Percentiles rank a stretch among this genome's conserved stretches.
Evolutionary conservation across 1,140 invertebrate species (phyloP).

Genomic region (Tenebrio molitor): DNA sequence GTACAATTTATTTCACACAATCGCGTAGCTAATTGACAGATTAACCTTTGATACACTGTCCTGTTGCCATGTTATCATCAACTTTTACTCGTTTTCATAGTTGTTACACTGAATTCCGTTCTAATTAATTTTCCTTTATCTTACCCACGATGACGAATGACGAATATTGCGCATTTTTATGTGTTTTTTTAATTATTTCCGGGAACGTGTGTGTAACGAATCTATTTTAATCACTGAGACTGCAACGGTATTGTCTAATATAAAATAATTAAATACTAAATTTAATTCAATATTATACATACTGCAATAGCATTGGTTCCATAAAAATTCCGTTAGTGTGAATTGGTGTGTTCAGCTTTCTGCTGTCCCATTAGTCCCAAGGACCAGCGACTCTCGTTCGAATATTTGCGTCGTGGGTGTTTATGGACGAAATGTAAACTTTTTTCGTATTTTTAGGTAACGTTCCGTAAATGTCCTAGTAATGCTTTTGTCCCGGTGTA

Average conservation of each 20-base stretch:
- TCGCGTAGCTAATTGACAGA: constrained; percentile 13
- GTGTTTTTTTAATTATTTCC: too few species aligned
- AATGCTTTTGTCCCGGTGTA: constrained; percentile 5
- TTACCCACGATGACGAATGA: too few species aligned
- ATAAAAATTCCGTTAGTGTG: neutral
- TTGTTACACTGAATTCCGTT: too few species aligned
- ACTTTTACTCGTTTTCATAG: neutral
- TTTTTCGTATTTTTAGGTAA: constrained; percentile 17
- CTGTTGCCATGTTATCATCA: neutral
- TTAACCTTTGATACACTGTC: constrained; percentile 29
- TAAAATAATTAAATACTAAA: neutral
- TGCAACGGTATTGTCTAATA: neutral
- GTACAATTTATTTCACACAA: neutral
- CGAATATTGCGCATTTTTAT: too few species aligned
- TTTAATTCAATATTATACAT: too few species aligned
- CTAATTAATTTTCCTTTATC: too few species aligned
- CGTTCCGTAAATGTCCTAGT: neutral
- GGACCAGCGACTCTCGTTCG: too few species aligned
- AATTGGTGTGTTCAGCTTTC: too few species aligned
- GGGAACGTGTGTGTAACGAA: too few species aligned
- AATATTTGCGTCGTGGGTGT: constrained; percentile 27
- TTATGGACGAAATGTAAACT: constrained; percentile 6
- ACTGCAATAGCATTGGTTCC: too few species aligned
- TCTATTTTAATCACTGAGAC: too few species aligned
- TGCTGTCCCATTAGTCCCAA: too few species aligned